Conservation (phyloP, 2,797 vertebrate genomes). For the Champsocephalus gunnari region DNA sequence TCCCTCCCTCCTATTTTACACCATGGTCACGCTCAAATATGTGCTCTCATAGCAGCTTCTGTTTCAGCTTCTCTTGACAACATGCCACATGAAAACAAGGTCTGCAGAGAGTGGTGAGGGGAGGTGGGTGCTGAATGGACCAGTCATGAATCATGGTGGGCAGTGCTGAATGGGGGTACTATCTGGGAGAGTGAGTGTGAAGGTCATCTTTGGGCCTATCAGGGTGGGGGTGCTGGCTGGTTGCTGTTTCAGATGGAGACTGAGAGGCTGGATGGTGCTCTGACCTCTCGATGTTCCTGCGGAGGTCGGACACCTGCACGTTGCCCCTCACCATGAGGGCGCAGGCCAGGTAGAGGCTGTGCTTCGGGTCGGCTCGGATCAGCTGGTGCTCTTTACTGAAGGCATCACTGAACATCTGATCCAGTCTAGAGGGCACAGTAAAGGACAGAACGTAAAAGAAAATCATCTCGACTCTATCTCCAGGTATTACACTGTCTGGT, state of each 20-base stretch:
- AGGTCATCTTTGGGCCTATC: slow-evolving; percentile 37
- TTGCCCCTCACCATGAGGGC: slow-evolving; percentile 94
- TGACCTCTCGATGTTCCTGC: slow-evolving; percentile 97
- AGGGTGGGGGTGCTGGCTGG: neutral
- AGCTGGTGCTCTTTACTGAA: slow-evolving; percentile 96
- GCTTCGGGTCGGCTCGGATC: slow-evolving; percentile 92
- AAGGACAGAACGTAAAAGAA: neutral
- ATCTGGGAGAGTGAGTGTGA: slow-evolving; percentile 26
- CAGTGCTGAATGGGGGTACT: slow-evolving; percentile 57
- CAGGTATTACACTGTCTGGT: neutral
- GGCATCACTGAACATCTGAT: slow-evolving; percentile 98
- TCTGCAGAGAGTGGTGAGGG: slow-evolving; percentile 24
- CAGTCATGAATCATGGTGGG: slow-evolving; percentile 54
- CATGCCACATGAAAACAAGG: slow-evolving; percentile 37
- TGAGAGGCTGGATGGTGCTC: slow-evolving; percentile 8
- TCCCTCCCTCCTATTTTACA: slow-evolving; percentile 16
- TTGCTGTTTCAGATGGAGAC: neutral
- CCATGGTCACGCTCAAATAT: slow-evolving; percentile 30
- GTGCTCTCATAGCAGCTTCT: slow-evolving; percentile 43
- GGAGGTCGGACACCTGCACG: slow-evolving; percentile 94
- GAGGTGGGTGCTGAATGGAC: slow-evolving; percentile 33
- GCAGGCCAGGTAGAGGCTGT: slow-evolving; percentile 93
- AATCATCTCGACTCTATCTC: neutral
- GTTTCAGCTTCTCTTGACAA: slow-evolving; percentile 48
- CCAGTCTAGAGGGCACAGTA: slow-evolving; percentile 82